Base-by-base conservation (phyloP, 2,888 invertebrate species). In the Coleophora deauratella region DNA sequence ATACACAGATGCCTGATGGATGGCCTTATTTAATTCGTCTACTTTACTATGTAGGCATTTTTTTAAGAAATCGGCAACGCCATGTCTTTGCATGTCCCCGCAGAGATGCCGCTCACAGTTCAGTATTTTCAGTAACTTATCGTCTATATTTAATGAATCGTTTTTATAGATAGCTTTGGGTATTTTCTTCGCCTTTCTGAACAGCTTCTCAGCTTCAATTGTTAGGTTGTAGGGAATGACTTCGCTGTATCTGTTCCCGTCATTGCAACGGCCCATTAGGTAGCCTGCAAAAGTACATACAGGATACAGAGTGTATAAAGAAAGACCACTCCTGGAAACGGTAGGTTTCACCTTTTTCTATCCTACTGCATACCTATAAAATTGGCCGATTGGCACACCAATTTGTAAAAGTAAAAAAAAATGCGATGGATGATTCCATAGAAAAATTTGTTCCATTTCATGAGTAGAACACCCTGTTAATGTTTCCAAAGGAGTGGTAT, bases 101-200 rank as follows among this genome's bases (percentile, higher is more conserved):
- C 74, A 76, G 9, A 70, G 72, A 8, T 47, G 47, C 9, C 55
- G 57, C 1, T 49, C 62, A 46, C 75, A 81, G 36, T 70, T 71
- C 50, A 84, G 78, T 31, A 74, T 67, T 9, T 69, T 62, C 39
- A 67, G 48, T n/a, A 84, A 51, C 42, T 52, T 66, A 1, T 52
- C 49, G 9, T 69, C 60, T 13, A 84, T 70, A 52, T 66, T 79
- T 1, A 67, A 70, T 1, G 74, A 62, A 38, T 69, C 70, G 37
- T 69, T 70, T 43, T 73, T 72, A 43, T 71, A 74, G 2, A 81
- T 57, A 0, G 71, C 59, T 51, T 82, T 82, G 0, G 77, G 60
- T 12, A 81, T 61, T 7, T 65, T 59, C 45, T 71, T 76, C 0
- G 81, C 71, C 49, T 69, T 78, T 50, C 71, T 76, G 51, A 69